Conservation (phyloP, 1,140 invertebrate genomes). For the Drosophila truncata region DNA sequence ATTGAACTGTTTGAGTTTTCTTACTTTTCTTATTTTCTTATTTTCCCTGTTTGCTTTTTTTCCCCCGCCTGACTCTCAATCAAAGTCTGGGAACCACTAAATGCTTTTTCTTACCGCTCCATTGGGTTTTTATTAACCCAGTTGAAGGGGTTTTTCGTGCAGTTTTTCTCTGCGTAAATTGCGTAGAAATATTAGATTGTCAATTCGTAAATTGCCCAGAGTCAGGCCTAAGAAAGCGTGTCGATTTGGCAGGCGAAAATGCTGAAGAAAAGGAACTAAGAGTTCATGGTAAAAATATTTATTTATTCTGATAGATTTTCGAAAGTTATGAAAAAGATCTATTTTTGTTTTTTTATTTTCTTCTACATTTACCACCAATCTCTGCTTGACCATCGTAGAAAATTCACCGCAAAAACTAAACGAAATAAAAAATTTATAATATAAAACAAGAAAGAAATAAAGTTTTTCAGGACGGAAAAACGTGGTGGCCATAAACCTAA, state of each 20-base stretch:
- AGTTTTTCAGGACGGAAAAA: constrained; percentile 38
- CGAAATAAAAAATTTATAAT: constrained; percentile 31
- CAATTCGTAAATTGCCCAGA: constrained; percentile 67
- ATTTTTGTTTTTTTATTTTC: background rate
- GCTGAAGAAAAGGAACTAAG: background rate
- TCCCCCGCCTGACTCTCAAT: constrained; percentile 46
- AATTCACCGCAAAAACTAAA: constrained; percentile 26
- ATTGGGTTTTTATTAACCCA: constrained; percentile 73
- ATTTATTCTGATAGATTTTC: too few relatives aligned
- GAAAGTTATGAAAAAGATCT: background rate
- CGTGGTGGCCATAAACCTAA: constrained; percentile 71
- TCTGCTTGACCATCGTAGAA: constrained; percentile 17
- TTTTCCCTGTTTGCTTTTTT: background rate
- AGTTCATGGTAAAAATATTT: background rate
- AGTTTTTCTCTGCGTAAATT: constrained; percentile 53
- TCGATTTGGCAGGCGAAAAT: constrained; percentile 46
- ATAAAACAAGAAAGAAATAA: constrained; percentile 41
- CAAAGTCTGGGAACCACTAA: constrained; percentile 62
- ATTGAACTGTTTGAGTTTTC: constrained; percentile 27
- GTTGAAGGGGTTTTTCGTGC: constrained; percentile 37
- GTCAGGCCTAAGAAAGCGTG: constrained; percentile 67
- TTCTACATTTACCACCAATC: constrained; percentile 14
- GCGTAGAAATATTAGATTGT: constrained; percentile 74
- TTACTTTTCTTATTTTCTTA: constrained; percentile 8
- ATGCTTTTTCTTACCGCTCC: constrained; percentile 78